Evolutionary conservation across 1,140 invertebrate species (phyloP).

Genomic region (Atopsyche davidsoni): DNA sequence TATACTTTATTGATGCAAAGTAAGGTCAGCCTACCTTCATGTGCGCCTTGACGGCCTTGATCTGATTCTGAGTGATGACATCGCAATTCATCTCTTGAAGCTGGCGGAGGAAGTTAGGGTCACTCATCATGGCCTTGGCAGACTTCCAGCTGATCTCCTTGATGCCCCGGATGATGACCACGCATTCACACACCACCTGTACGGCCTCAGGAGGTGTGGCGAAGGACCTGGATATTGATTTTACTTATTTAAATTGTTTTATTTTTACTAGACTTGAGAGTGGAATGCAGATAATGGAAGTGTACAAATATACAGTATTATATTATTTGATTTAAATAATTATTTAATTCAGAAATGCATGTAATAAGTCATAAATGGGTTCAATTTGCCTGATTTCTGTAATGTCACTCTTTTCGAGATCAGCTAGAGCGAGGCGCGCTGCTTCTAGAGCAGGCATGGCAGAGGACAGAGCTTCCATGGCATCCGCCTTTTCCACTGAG

Average conservation of each 20-base stretch:
- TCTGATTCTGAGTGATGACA: constrained; percentile 66
- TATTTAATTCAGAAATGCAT: too few relatives aligned
- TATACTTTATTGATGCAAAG: too few relatives aligned
- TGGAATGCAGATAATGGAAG: too few relatives aligned
- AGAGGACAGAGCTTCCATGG: constrained; percentile 67
- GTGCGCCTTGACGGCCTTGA: constrained; percentile 61
- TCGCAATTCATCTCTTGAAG: constrained; percentile 84
- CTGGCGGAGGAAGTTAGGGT: constrained; percentile 72
- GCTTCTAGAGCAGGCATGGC: constrained; percentile 76
- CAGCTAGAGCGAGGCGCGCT: constrained; percentile 69
- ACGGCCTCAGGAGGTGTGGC: constrained; percentile 84
- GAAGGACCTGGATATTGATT: constrained; percentile 58
- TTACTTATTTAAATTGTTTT: background rate
- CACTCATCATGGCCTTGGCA: constrained; percentile 85
- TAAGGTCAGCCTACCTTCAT: constrained; percentile 60
- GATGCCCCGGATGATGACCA: constrained; percentile 72
- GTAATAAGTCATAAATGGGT: background rate
- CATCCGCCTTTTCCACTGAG: constrained; percentile 71
- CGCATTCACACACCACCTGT: constrained; percentile 80
- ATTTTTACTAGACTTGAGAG: too few relatives aligned
- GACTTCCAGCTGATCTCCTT: constrained; percentile 86
- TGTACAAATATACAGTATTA: too few relatives aligned
- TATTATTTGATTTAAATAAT: too few relatives aligned
- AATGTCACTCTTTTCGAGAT: constrained; percentile 83
- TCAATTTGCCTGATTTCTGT: constrained; percentile 70